These are phyloP conservation scores for Ypsolopha scabrella DNA, from an alignment of 2,888 invertebrate species.

Conservation along the genomic window DNA sequence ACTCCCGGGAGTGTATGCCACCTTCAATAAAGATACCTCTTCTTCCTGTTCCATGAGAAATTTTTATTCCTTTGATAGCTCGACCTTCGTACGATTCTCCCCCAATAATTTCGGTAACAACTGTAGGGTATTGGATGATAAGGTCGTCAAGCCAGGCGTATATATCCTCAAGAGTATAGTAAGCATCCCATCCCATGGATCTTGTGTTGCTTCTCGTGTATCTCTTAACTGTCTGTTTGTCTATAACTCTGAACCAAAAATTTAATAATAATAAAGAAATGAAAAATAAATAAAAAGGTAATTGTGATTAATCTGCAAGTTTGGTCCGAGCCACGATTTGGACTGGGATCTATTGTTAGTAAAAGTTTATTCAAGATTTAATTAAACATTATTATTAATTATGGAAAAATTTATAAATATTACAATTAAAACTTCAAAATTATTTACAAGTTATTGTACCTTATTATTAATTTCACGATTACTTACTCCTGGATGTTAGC, in stretches of 20 bases:
- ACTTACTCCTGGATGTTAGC: conserved; percentile 34
- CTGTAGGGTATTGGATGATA: conserved; percentile 5
- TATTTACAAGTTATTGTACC: too few relatives aligned
- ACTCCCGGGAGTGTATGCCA: conserved; percentile 76
- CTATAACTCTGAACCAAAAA: conserved; percentile 9
- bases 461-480: too few relatives aligned
- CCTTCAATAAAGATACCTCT: conserved; percentile 26
- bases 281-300: neutral
- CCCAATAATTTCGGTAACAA: conserved; percentile 6
- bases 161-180: conserved; percentile 10
- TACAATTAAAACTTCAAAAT: too few relatives aligned
- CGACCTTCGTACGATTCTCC: conserved; percentile 28
- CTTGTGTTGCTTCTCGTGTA: conserved; percentile 4
- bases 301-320: too few relatives aligned
- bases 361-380: too few relatives aligned
- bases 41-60: conserved; percentile 29
- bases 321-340: too few relatives aligned
- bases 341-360: too few relatives aligned
- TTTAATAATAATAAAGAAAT: neutral
- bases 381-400: too few relatives aligned
- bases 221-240: conserved; percentile 10
- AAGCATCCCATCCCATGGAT: conserved; percentile 10
- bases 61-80: conserved; percentile 57
- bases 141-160: conserved; percentile 9
- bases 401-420: too few relatives aligned